Conservation (phyloP, 2,888 invertebrate species). For the Slavum lentiscoides region DNA sequence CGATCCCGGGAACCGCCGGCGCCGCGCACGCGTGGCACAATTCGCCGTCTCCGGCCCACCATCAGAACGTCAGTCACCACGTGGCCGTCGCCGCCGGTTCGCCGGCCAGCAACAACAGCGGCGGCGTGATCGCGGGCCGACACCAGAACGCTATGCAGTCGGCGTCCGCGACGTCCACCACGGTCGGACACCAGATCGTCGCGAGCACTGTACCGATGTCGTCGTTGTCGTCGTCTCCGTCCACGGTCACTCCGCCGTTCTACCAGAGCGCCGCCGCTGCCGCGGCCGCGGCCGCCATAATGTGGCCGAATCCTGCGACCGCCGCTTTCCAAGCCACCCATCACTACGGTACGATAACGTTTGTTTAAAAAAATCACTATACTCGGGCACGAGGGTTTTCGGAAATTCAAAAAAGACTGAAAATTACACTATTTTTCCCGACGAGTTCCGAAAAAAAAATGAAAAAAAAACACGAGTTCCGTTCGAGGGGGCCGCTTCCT, state of each 20-base stretch:
- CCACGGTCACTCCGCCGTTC: slow-evolving; percentile 29
- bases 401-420: too few relatives aligned
- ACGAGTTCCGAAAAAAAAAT: too few relatives aligned
- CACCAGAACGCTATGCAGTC: not conserved
- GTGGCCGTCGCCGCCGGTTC: slow-evolving; percentile 5
- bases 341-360: slow-evolving; percentile 32
- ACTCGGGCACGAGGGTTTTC: too few relatives aligned
- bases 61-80: slow-evolving; percentile 22
- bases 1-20: not conserved
- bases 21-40: slow-evolving; percentile 37
- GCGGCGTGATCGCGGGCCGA: not conserved
- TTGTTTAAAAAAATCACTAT: too few relatives aligned
- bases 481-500: too few relatives aligned
- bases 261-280: slow-evolving; percentile 40
- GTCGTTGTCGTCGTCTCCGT: slow-evolving; percentile 14
- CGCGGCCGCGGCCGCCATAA: slow-evolving; percentile 36
- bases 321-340: slow-evolving; percentile 32
- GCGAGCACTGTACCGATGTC: not conserved
- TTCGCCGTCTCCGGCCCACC: slow-evolving; percentile 3
- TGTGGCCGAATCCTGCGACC: slow-evolving; percentile 46
- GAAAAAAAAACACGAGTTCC: too few relatives aligned
- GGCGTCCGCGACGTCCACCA: not conserved
- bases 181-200: not conserved
- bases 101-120: slow-evolving; percentile 18
- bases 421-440: too few relatives aligned